phyloP scores from a whole-genome alignment of 2,797 vertebrate genomes.

The Chromis chromis region DNA sequence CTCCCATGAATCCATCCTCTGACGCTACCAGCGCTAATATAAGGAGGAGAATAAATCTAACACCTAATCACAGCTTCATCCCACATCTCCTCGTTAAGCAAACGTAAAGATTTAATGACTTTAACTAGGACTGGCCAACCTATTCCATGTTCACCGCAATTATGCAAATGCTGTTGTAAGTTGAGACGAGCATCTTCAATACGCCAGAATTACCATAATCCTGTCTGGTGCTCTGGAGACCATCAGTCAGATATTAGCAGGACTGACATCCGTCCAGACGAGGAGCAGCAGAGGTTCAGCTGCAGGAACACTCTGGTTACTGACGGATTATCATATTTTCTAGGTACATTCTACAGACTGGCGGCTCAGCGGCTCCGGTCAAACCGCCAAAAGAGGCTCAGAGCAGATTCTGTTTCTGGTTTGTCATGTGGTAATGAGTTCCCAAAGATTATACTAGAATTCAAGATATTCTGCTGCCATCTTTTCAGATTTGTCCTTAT shows the following conservation, averaged over 20 bases:
- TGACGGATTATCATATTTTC: constrained; percentile 66
- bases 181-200: constrained; percentile 28
- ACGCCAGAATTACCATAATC: constrained; percentile 73
- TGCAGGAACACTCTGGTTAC: constrained; percentile 43
- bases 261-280: constrained; percentile 48
- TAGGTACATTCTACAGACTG: constrained; percentile 46
- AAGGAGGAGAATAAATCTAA: constrained; percentile 15
- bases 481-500: background rate
- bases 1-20: background rate
- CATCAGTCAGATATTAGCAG: constrained; percentile 52
- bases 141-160: constrained; percentile 31
- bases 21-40: background rate
- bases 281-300: constrained; percentile 53
- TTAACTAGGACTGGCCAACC: constrained; percentile 34
- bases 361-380: constrained; percentile 32
- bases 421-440: constrained; percentile 11
- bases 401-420: background rate
- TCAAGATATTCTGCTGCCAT: constrained; percentile 1
- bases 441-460: constrained; percentile 11
- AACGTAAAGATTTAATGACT: constrained; percentile 49
- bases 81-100: constrained; percentile 20
- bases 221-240: constrained; percentile 40
- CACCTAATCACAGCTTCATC: constrained; percentile 16
- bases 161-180: constrained; percentile 59
- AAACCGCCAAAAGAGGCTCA: constrained; percentile 29